Percentiles rank a stretch among this genome's conserved stretches.
Conservation (phyloP, 92 coral and sea anemone genomes). For the Phenganax stokvisi region DNA sequence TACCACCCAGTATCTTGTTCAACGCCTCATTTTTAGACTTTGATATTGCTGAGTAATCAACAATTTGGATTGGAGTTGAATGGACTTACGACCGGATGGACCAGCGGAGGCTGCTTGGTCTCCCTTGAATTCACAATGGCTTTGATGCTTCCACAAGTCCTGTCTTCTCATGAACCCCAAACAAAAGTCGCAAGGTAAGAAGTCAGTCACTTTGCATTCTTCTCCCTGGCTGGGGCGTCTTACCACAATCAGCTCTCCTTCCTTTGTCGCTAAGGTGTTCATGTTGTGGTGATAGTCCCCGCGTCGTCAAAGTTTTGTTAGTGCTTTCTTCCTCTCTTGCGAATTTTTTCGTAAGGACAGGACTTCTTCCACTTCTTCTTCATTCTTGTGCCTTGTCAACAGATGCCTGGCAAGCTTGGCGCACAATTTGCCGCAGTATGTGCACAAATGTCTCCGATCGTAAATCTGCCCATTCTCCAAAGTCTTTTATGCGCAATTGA, state of each 20-base stretch:
- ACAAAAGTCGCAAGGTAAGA: slow-evolving; percentile 27
- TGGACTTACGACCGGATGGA: too few relatives aligned
- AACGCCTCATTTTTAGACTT: neutral
- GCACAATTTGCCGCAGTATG: neutral
- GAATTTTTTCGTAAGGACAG: too few relatives aligned
- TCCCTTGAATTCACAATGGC: neutral
- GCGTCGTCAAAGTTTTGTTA: slow-evolving; percentile 11
- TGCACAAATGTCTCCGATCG: neutral
- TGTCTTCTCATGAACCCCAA: slow-evolving; percentile 10
- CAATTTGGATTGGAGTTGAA: too few relatives aligned
- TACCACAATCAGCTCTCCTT: too few relatives aligned
- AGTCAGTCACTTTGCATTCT: neutral
- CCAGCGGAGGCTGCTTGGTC: neutral
- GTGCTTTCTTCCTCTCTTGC: neutral
- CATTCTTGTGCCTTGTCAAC: neutral
- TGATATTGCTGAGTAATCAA: neutral
- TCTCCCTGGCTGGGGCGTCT: slow-evolving; percentile 19
- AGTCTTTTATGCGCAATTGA: neutral
- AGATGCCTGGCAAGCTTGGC: neutral
- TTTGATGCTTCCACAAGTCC: neutral
- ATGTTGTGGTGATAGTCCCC: slow-evolving; percentile 39
- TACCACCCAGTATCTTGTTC: neutral
- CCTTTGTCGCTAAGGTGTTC: neutral
- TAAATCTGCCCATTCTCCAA: neutral
- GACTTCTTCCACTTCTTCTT: neutral